These are phyloP conservation scores for Selenia dentaria DNA, from an alignment of 2,888 invertebrate species.

Conservation along the genomic window DNA sequence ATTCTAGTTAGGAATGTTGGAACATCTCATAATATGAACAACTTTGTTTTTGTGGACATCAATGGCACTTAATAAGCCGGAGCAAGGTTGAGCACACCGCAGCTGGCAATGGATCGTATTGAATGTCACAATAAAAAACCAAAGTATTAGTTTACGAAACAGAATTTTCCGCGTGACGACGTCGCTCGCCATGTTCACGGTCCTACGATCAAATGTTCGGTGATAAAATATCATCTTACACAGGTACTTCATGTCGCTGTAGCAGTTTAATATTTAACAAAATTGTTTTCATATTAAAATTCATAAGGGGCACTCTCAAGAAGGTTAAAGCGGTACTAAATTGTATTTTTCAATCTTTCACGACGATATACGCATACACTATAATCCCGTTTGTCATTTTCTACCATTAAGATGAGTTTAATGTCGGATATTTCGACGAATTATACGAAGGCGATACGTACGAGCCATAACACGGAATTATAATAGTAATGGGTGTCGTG, in stretches of 20 bases:
- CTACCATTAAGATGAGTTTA: slow-evolving; percentile 24
- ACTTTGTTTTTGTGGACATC: slow-evolving; percentile 17
- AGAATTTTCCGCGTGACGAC: slow-evolving; percentile 41
- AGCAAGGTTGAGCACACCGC: slow-evolving; percentile 49
- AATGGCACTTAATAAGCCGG: slow-evolving; percentile 27
- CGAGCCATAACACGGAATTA: slow-evolving; percentile 48
- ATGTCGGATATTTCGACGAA: slow-evolving; percentile 23
- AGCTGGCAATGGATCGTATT: slow-evolving; percentile 60
- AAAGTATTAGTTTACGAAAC: slow-evolving; percentile 46
- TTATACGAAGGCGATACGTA: slow-evolving; percentile 25
- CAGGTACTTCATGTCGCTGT: slow-evolving; percentile 25
- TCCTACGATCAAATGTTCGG: slow-evolving; percentile 52
- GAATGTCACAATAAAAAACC: slow-evolving; percentile 56
- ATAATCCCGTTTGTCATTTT: slow-evolving; percentile 25
- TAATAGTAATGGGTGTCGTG: slow-evolving; percentile 58
- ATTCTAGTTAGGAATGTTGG: neutral
- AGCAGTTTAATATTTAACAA: slow-evolving; percentile 9
- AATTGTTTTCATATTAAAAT: slow-evolving; percentile 17
- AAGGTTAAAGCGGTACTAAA: slow-evolving; percentile 15
- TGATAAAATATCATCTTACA: slow-evolving; percentile 58
- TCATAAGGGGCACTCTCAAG: slow-evolving; percentile 9
- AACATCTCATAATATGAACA: slow-evolving; percentile 6
- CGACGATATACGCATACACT: slow-evolving; percentile 8
- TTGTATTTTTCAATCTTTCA: slow-evolving; percentile 18
- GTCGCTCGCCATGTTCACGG: slow-evolving; percentile 41